Base-by-base conservation (phyloP, 2,888 invertebrate species). In the Lycocerus yunnanus region DNA sequence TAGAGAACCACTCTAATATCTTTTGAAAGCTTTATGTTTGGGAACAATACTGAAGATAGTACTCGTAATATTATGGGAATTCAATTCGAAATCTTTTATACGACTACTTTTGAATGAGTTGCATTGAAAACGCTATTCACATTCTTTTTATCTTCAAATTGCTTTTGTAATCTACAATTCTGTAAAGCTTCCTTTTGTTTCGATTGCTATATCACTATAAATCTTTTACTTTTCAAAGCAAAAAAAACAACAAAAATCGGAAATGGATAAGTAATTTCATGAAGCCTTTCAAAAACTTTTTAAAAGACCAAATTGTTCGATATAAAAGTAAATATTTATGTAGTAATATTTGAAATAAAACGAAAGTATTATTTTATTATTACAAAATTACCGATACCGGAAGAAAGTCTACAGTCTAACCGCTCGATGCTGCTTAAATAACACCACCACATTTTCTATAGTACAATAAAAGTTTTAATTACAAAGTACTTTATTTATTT, bases 21-120 rank as follows among this genome's bases (percentile, higher is more conserved):
- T 74, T 78, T 77, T 78, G 71, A 73, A 76, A 75, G 72, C 75
- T 78, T 78, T 78, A 75, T 78, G 74, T 78, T 72, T 70, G 69
- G 69, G 76, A 73, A 78, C 77, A 78, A 78, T 78, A 67, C 74
- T 66, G 68, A 73, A 78, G 78, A 78, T 78, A 78, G 74, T 75
- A 78, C 78, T 78, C 71, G 74, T 73, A 76, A 73, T 73, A 76
- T 73, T 76, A 76, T 73, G 73, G 69, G 73, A 76, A 76, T 73
- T 76, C 76, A 71, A 73, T 73, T 73, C 73, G 73, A 73, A 73
- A 73, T 73, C 73, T 76, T 76, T 76, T 76, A 72, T 75, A 68
- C 72, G 75, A 75, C 69, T 76, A 76, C 76, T 76, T 71, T 73
- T 76, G 73, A 73, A 73, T 73, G 76, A 73, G 73, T 71, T 71